Evolutionary conservation across 2,797 vertebrate genomes (phyloP).

Genomic region (Epinephelus malabaricus): DNA sequence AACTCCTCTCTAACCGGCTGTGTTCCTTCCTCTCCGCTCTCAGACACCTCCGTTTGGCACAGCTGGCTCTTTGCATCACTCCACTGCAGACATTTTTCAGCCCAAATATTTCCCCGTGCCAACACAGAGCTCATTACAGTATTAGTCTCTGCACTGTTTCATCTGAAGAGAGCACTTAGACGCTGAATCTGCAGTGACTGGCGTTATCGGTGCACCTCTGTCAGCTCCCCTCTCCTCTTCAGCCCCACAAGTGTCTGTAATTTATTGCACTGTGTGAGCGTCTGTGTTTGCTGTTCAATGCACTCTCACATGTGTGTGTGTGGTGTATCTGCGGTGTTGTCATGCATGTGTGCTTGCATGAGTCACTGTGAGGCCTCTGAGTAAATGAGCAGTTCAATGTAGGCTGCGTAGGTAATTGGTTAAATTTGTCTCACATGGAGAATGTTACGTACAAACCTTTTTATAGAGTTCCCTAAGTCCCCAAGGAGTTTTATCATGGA

Average conservation of each 20-base stretch:
- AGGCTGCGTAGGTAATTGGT: neutral
- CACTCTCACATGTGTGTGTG: neutral
- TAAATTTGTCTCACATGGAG: neutral
- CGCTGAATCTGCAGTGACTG: slow-evolving; percentile 28
- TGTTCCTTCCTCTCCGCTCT: neutral
- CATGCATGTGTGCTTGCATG: slow-evolving; percentile 34
- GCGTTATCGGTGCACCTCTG: neutral
- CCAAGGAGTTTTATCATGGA: neutral
- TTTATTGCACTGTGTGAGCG: neutral
- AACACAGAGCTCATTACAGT: slow-evolving; percentile 23
- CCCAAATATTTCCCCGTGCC: neutral
- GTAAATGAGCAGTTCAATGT: neutral
- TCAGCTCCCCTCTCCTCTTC: neutral
- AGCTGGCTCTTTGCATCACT: slow-evolving; percentile 10
- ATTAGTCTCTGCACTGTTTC: neutral
- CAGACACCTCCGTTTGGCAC: slow-evolving; percentile 14
- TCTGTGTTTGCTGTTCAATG: neutral
- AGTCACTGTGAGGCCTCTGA: slow-evolving; percentile 12
- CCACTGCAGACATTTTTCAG: slow-evolving; percentile 30
- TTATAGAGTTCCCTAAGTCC: neutral
- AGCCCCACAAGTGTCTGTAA: neutral
- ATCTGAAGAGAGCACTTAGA: neutral
- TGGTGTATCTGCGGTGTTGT: slow-evolving; percentile 18
- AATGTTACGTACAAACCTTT: neutral
- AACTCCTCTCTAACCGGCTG: neutral